These are phyloP conservation scores for Spisula solida DNA, from an alignment of 2,888 invertebrate genomes.

Conservation along the genomic window DNA sequence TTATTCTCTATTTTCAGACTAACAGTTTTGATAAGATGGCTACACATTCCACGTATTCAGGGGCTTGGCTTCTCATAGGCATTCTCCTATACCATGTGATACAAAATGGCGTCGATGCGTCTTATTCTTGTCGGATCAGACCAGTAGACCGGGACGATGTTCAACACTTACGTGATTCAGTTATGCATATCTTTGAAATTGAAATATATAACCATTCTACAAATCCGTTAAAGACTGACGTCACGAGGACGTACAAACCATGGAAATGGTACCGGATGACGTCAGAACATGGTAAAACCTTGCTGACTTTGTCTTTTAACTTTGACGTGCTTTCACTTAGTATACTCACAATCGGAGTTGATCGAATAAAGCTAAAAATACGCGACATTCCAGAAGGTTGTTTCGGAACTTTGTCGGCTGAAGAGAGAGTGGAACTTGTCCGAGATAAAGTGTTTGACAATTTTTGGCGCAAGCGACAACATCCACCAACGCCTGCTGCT, in stretches of 20 bases:
- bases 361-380: constrained; percentile 77
- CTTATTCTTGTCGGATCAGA: constrained; percentile 47
- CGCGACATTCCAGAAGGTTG: constrained; percentile 83
- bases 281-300: constrained; percentile 83
- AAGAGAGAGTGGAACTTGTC: constrained; percentile 70
- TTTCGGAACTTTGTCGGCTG: constrained; percentile 75
- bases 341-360: constrained; percentile 84
- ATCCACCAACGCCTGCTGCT: not conserved
- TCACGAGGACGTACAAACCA: constrained; percentile 78
- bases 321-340: constrained; percentile 84
- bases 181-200: constrained; percentile 71
- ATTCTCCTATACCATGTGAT: not conserved
- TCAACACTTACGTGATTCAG: constrained; percentile 58
- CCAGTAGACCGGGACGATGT: constrained; percentile 56
- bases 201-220: constrained; percentile 71
- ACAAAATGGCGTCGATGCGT: not conserved
- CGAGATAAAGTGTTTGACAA: constrained; percentile 77
- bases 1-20: not conserved
- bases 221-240: constrained; percentile 66
- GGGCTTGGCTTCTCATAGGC: not conserved
- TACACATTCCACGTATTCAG: not conserved
- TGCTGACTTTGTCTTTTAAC: constrained; percentile 85
- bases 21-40: not conserved
- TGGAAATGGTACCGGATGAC: constrained; percentile 84
- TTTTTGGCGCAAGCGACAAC: constrained; percentile 61